phyloP scores from a whole-genome alignment of 2,888 invertebrate genomes.

The Hirudinaria manillensis region DNA sequence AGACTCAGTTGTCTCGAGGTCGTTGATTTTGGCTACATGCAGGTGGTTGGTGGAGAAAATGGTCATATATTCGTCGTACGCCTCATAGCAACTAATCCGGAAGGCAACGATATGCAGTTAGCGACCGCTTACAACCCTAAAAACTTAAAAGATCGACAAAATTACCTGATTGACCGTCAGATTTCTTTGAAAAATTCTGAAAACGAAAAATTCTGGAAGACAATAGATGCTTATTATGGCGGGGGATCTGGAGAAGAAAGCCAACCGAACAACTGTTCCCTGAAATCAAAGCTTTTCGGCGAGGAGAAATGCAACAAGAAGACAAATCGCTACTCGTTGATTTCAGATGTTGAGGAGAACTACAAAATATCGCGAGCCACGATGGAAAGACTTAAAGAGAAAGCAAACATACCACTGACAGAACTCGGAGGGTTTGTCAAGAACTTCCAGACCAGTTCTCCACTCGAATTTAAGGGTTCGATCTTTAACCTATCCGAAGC shows the following conservation, averaged over 20 bases:
- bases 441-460: neutral
- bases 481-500: neutral
- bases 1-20: conserved; percentile 33
- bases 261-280: neutral
- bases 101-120: conserved; percentile 2
- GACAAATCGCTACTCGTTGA: no score
- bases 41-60: conserved; percentile 39
- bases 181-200: neutral
- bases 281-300: neutral
- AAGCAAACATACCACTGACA: neutral
- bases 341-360: neutral
- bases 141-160: conserved; percentile 9
- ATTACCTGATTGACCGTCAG: conserved; percentile 4
- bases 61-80: conserved; percentile 40
- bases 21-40: conserved; percentile 38
- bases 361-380: conserved; percentile 1
- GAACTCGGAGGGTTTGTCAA: neutral
- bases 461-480: neutral
- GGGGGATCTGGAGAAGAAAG: neutral
- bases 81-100: conserved; percentile 24
- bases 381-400: neutral
- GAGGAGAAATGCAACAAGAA: neutral
- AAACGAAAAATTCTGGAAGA: conserved; percentile 13
- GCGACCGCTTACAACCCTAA: neutral
- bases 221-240: conserved; percentile 6